Conservation (phyloP, 2,113 vertebrate genomes). For the Thoracochromis brauschi region DNA sequence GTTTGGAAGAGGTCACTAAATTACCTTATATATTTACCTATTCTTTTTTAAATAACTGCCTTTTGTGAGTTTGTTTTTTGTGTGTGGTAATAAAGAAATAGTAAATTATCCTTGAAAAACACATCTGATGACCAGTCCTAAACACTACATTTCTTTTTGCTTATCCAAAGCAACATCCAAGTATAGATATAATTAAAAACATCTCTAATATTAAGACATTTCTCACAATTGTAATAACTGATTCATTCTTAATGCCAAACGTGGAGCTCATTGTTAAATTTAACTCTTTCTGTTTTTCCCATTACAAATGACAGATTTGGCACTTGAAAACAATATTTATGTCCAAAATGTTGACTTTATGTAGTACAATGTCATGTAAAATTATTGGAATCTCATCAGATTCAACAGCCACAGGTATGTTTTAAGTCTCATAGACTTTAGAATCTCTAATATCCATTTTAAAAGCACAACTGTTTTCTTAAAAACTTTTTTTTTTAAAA, state of each 20-base stretch:
- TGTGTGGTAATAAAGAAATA: background rate
- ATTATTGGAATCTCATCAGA: background rate
- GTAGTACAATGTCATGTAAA: background rate
- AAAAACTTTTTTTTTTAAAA: background rate
- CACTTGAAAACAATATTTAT: background rate
- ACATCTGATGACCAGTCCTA: background rate
- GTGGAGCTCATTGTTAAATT: background rate
- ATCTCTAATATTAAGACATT: background rate
- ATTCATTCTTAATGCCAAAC: background rate
- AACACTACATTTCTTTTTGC: background rate
- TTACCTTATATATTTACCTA: background rate
- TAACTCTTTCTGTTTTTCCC: background rate
- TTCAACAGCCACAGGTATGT: background rate
- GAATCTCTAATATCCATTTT: background rate
- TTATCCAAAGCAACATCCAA: background rate
- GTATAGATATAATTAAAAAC: background rate
- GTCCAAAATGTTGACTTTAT: background rate
- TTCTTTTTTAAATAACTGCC: background rate
- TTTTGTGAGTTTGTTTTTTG: background rate
- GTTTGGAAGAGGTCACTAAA: background rate
- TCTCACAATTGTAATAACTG: background rate
- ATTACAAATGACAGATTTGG: background rate
- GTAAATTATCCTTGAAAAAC: background rate
- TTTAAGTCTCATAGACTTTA: background rate
- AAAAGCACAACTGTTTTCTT: background rate